phyloP scores from a whole-genome alignment of 2,797 vertebrate genomes.

The Novumbra hubbsi region DNA sequence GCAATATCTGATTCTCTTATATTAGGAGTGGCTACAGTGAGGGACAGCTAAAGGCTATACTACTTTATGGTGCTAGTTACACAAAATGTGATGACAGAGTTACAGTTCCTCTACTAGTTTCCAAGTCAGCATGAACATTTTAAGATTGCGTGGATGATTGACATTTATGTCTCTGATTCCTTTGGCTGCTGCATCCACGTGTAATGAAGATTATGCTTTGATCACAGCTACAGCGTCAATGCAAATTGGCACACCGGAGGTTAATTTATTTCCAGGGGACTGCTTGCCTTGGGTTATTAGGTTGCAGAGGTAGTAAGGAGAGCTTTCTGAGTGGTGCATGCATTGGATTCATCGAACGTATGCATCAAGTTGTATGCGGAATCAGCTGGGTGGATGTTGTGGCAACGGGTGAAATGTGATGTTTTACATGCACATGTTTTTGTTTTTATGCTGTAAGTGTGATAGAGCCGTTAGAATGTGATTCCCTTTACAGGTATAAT shows the following conservation, averaged over 20 bases:
- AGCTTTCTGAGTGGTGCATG: too few species aligned
- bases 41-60: neutral
- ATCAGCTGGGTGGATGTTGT: too few species aligned
- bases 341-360: too few species aligned
- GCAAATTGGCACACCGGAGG: too few species aligned
- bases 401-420: too few species aligned
- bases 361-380: too few species aligned
- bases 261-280: too few species aligned
- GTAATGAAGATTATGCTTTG: neutral
- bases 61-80: neutral
- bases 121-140: neutral
- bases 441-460: too few species aligned
- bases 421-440: too few species aligned
- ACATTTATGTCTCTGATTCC: constrained; percentile 11
- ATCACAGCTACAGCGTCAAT: too few species aligned
- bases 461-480: neutral
- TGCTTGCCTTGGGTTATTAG: too few species aligned
- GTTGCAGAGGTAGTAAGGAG: too few species aligned
- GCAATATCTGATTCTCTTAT: neutral
- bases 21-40: neutral
- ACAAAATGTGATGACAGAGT: neutral
- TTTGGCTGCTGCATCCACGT: neutral
- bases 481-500: constrained; percentile 14
- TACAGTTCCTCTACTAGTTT: neutral
- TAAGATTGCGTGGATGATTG: neutral